Conservation (phyloP, 2,888 invertebrate species). For the Drosophila borborema region DNA sequence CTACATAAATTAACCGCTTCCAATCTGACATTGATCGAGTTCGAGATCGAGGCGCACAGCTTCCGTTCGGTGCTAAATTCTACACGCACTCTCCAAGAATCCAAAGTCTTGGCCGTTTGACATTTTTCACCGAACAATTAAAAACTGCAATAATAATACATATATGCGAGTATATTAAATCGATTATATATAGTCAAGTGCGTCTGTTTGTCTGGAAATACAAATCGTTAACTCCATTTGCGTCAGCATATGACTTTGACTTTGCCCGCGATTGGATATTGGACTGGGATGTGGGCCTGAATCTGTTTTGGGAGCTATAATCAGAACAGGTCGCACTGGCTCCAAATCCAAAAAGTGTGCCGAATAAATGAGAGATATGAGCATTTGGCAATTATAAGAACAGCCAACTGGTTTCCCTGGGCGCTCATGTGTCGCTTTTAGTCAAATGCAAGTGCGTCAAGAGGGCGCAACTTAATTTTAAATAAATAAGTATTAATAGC, state of each 20-base stretch:
- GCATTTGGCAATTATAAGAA: conserved; percentile 5
- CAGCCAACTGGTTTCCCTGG: conserved; percentile 30
- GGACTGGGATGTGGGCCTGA: conserved; percentile 12
- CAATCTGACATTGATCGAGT: conserved; percentile 42
- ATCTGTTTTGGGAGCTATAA: conserved; percentile 7
- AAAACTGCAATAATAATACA: conserved; percentile 31
- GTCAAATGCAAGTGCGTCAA: conserved; percentile 33
- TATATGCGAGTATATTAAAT: not conserved
- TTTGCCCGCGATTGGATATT: conserved; percentile 4
- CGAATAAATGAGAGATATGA: conserved; percentile 37
- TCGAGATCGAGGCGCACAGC: conserved; percentile 21
- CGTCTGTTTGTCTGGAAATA: conserved; percentile 6
- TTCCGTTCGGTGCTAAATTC: conserved; percentile 46
- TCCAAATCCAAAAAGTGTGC: conserved; percentile 56
- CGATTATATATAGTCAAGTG: conserved; percentile 3
- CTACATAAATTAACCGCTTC: conserved; percentile 52
- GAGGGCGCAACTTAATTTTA: conserved; percentile 23
- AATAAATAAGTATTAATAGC: conserved; percentile 45
- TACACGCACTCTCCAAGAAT: conserved; percentile 44
- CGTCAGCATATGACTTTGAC: conserved; percentile 45
- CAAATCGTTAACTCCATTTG: conserved; percentile 37
- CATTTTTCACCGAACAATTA: conserved; percentile 54
- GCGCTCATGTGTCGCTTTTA: conserved; percentile 1
- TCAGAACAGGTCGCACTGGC: conserved; percentile 40
- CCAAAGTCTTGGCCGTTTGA: conserved; percentile 51